Percentiles rank a stretch among this genome's conserved stretches.
Evolutionary conservation across 1,140 invertebrate species (phyloP).

Genomic region (Drosophila auraria): DNA sequence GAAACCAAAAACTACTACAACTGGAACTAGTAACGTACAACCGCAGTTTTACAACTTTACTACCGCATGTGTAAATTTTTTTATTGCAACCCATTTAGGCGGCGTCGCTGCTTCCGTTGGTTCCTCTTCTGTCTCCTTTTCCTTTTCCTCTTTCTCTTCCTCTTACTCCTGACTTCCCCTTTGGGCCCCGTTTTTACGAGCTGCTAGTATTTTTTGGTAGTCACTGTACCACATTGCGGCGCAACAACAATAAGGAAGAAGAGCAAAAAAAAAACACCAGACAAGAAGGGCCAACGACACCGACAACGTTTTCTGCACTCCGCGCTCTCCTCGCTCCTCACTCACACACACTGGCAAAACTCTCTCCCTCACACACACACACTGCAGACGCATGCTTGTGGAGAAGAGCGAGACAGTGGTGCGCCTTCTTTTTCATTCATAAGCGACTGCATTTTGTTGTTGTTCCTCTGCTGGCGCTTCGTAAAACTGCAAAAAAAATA

Average conservation of each 20-base stretch:
- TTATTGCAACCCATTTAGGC: conserved; percentile 67
- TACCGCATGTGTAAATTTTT: conserved; percentile 72
- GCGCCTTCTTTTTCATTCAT: conserved; percentile 54
- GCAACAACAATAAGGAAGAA: conserved; percentile 58
- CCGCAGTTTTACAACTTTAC: conserved; percentile 69
- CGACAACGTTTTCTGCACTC: conserved; percentile 37
- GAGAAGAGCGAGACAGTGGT: conserved; percentile 34
- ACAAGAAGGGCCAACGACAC: conserved; percentile 80
- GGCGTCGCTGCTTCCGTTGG: conserved; percentile 26
- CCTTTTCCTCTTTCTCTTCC: conserved; percentile 6
- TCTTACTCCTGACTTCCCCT: conserved; percentile 6
- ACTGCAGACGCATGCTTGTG: not conserved
- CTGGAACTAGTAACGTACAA: conserved; percentile 27
- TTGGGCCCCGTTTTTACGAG: conserved; percentile 61
- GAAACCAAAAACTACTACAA: conserved; percentile 47
- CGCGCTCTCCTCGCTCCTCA: conserved; percentile 12
- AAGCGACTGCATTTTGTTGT: conserved; percentile 48
- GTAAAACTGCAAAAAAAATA: conserved; percentile 24
- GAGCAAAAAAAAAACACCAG: conserved; percentile 50
- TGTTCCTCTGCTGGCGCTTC: conserved; percentile 39
- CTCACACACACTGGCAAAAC: conserved; percentile 24
- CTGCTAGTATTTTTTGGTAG: conserved; percentile 80
- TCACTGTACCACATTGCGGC: conserved; percentile 78
- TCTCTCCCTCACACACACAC: conserved; percentile 10
- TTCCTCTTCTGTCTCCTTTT: conserved; percentile 6